Conservation (phyloP, 2,888 invertebrate species). For the Tetragnatha montana region DNA sequence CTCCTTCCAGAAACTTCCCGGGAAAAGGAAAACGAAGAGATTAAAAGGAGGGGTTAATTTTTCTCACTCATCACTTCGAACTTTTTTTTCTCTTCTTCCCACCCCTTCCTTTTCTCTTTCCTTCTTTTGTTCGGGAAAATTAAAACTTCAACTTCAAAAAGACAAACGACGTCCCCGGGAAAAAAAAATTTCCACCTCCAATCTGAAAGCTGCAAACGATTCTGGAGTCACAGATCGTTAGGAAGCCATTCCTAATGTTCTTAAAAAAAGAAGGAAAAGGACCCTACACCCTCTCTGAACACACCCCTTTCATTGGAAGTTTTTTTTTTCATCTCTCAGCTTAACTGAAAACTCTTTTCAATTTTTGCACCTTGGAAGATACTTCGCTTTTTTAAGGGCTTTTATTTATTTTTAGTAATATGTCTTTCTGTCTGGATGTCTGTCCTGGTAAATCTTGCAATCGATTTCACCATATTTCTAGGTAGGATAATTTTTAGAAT, state of each 20-base stretch:
- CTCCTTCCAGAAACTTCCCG: neutral
- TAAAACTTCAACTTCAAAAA: conserved; percentile 45
- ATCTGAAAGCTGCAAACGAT: conserved; percentile 34
- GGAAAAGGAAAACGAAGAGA: neutral
- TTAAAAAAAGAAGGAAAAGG: conserved; percentile 46
- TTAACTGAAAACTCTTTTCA: conserved; percentile 33
- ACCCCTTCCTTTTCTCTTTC: conserved; percentile 7
- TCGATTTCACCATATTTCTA: too few species aligned
- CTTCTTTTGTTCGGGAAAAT: conserved; percentile 39
- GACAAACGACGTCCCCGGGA: conserved; percentile 31
- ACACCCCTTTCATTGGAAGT: neutral
- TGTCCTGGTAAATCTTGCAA: too few species aligned
- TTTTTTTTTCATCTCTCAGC: neutral
- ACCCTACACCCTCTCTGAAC: neutral
- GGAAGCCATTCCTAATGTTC: conserved; percentile 40
- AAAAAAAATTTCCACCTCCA: neutral
- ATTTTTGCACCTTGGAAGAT: conserved; percentile 43
- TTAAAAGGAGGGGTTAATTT: conserved; percentile 47
- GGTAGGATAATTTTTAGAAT: too few species aligned
- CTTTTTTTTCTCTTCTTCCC: conserved; percentile 13
- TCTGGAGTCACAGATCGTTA: conserved; percentile 45
- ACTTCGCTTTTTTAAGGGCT: too few species aligned
- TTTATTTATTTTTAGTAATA: too few species aligned
- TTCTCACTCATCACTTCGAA: conserved; percentile 38
- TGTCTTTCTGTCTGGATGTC: too few species aligned